Evolutionary conservation across 2,797 vertebrate species (phyloP).

Genomic region (Fistularia commersonii): DNA sequence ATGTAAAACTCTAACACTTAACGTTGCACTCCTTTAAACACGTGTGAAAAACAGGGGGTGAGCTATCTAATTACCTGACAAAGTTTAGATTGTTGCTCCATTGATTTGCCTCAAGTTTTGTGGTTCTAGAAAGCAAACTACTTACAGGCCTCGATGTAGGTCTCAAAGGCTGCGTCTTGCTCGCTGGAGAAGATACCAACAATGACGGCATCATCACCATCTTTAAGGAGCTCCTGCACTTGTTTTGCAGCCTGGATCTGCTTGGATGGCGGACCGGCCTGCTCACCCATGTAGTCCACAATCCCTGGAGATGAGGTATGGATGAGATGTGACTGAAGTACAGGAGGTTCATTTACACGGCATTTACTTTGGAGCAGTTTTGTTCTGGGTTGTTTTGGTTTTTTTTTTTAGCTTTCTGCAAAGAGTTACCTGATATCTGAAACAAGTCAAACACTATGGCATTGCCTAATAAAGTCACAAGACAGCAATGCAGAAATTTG

Average conservation of each 20-base stretch:
- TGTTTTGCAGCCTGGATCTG: constrained; percentile 86
- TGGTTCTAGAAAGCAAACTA: not conserved
- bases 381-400: too few relatives aligned
- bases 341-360: too few relatives aligned
- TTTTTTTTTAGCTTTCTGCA: too few relatives aligned
- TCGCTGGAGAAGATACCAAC: constrained; percentile 85
- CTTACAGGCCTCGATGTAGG: constrained; percentile 91
- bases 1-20: too few relatives aligned
- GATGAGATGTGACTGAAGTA: too few relatives aligned
- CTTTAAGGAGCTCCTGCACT: constrained; percentile 89
- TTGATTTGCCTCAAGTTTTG: not conserved
- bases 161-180: constrained; percentile 78
- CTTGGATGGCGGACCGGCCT: constrained; percentile 92
- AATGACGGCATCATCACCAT: constrained; percentile 88
- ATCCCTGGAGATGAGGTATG: constrained; percentile 77
- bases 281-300: constrained; percentile 90
- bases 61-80: too few relatives aligned
- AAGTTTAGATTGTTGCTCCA: not conserved
- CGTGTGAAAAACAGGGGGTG: too few relatives aligned
- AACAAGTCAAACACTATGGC: not conserved
- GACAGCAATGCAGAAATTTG: not conserved
- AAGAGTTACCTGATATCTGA: not conserved
- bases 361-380: too few relatives aligned
- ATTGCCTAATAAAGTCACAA: not conserved
- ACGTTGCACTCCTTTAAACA: too few relatives aligned